Evolutionary conservation across 1,140 invertebrate species (phyloP), one percentile per base, ranked within the genome.

Genomic region (Zaprionus ghesquierei): DNA sequence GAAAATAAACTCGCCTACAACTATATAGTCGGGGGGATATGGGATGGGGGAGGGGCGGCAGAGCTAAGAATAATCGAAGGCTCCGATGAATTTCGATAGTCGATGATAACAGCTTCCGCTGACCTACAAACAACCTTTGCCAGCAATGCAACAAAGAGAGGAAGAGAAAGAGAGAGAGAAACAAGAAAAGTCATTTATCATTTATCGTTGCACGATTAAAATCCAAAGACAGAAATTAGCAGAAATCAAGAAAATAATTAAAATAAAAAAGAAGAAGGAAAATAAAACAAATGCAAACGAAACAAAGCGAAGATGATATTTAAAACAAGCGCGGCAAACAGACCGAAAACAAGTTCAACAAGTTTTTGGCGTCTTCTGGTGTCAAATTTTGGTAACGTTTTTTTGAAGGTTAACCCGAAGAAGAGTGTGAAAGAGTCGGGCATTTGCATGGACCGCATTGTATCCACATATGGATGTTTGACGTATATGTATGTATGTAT

Each of bases 111-210:
- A 75, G 63, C 81, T 81, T 85, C 75, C 81, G 81, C 41, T 75
- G 79, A 87, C 82, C 82, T 89, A 82, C 65, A 89, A 82, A 50
- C 46, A 79, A 89, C 84, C 82, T 86, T 82, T n/a, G n/a, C n/a
- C n/a, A n/a, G n/a, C n/a, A n/a, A n/a, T n/a, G n/a, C n/a, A n/a
- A n/a, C n/a, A n/a, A n/a, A n/a, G n/a, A n/a, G n/a, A n/a, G n/a
- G n/a, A n/a, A n/a, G n/a, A n/a, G n/a, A n/a, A 35, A 13, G 12
- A 35, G n/a, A 41, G 5, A 2, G n/a, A 6, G n/a, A 41, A 8
- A 8, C 59, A 66, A 49, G n/a, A 35, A 41, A n/a, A 46, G 20
- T 22, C 29, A 70, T 58, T 56, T 38, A 41, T 22, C 58, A 33
- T 9, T 5, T 9, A 44, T 20, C 33, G 13, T 13, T 35, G 13